phyloP scores from a whole-genome alignment of 1,140 invertebrate genomes.

The Marisa cornuarietis region DNA sequence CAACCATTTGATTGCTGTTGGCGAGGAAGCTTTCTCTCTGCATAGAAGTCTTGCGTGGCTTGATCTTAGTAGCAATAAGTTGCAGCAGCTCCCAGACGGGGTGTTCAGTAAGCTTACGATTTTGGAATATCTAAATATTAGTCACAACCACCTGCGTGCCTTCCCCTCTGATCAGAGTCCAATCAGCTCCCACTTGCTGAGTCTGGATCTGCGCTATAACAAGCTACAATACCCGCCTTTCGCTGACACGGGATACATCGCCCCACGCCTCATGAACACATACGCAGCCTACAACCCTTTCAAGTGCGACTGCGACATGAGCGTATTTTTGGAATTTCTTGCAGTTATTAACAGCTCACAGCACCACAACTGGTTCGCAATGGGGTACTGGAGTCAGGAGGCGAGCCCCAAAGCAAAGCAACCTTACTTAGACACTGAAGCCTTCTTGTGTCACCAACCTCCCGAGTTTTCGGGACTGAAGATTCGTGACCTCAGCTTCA shows the following conservation, averaged over 20 bases:
- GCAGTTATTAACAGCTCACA: neutral
- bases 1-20: slow-evolving; percentile 21
- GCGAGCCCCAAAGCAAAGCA: neutral
- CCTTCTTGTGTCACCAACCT: slow-evolving; percentile 18
- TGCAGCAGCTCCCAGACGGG: slow-evolving; percentile 7
- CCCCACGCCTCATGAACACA: slow-evolving; percentile 10
- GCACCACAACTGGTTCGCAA: slow-evolving; percentile 3
- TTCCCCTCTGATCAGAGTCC: slow-evolving; percentile 26
- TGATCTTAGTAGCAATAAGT: slow-evolving; percentile 21
- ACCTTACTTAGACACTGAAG: slow-evolving; percentile 22
- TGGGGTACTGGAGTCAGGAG: neutral
- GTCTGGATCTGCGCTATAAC: slow-evolving; percentile 28
- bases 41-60: slow-evolving; percentile 8
- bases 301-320: slow-evolving; percentile 33
- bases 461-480: neutral
- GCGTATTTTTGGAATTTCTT: slow-evolving; percentile 29
- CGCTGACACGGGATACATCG: slow-evolving; percentile 13
- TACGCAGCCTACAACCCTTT: slow-evolving; percentile 28
- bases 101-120: neutral
- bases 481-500: slow-evolving; percentile 12
- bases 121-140: slow-evolving; percentile 17
- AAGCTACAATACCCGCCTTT: slow-evolving; percentile 25
- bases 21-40: slow-evolving; percentile 14
- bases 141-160: slow-evolving; percentile 15
- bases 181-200: neutral